Percentiles rank a stretch among this genome's conserved stretches.
These are phyloP conservation scores for Chironomus riparius DNA, from an alignment of 2,888 invertebrate genomes.

Conservation along the genomic window DNA sequence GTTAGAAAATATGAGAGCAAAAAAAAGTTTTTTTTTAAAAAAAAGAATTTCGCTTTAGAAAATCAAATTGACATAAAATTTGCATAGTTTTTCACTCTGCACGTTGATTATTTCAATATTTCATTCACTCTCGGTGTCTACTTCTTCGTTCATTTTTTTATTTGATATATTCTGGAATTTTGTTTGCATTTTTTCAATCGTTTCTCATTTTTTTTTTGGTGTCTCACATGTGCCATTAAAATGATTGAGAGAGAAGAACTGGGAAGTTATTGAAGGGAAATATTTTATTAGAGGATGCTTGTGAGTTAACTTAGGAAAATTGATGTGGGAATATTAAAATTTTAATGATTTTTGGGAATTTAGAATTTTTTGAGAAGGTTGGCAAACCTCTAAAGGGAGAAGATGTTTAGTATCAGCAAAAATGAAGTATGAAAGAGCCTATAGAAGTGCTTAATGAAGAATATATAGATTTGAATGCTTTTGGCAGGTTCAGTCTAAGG, in stretches of 20 bases:
- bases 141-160: neutral
- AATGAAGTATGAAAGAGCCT: too few species aligned
- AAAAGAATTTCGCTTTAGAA: neutral
- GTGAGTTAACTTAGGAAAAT: too few species aligned
- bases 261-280: neutral
- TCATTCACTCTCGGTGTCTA: neutral
- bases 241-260: neutral
- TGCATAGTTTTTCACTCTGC: slow-evolving; percentile 6
- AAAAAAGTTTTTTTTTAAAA: neutral
- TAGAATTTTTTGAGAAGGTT: too few species aligned
- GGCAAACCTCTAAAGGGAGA: too few species aligned
- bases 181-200: neutral
- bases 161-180: too few species aligned
- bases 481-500: too few species aligned
- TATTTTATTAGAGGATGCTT: too few species aligned
- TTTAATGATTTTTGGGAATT: too few species aligned
- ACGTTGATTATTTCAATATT: slow-evolving; percentile 4
- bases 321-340: too few species aligned
- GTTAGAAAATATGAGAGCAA: neutral
- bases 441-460: too few species aligned
- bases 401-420: too few species aligned
- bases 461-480: too few species aligned
- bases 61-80: slow-evolving; percentile 14
- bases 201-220: neutral
- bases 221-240: neutral